Base-by-base conservation (phyloP, 2,888 invertebrate species). In the Limenitis camilla region DNA sequence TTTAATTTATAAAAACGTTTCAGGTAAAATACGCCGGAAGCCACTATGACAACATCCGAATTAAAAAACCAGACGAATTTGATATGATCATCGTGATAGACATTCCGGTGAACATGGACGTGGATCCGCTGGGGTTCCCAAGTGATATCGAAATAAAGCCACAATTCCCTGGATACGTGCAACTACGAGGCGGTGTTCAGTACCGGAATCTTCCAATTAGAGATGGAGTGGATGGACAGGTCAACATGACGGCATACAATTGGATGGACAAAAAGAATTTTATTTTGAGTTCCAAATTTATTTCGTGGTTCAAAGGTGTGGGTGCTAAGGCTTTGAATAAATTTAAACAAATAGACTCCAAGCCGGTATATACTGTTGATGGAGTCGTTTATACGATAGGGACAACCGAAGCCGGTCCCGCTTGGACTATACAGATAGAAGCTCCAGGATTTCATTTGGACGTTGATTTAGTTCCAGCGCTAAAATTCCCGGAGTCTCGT, bases 1-100 rank as follows among this genome's bases (percentile, higher is more conserved):
- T 36, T 8, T 8, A 9, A 9, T 8, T 6, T 10, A 36, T 5
- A 36, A 5, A 36, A 36, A 27, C 7, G 11, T 52, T 55, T 1
- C 56, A 81, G 81, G 71, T 79, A 0, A 83, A 83, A 62, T 90
- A 82, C 59, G 89, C 89, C 1, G 91, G 91, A 9, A 91, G 91
- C 61, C 91, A 81, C 60, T 91, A 81, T 56, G 91, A 91, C 65
- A 75, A 81, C 8, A 71, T 91, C 2, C 88, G 89, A 55, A 86
- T 91, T 1, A 83, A 84, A 8, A 83, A 86, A 54, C 61, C 59
- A 5, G 53, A 57, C 40, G 91, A 91, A 63, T 91, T 88, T 56
- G 91, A 91, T 61, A 76, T 91, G 62, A 89, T 90, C 62, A 73
- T 91, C 5, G 74, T 90, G 1, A 81, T 91, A n/a, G 71, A 74